These are phyloP conservation scores for Caenorhabditis sinica DNA, from an alignment of 2,888 invertebrate genomes.

Conservation along the genomic window DNA sequence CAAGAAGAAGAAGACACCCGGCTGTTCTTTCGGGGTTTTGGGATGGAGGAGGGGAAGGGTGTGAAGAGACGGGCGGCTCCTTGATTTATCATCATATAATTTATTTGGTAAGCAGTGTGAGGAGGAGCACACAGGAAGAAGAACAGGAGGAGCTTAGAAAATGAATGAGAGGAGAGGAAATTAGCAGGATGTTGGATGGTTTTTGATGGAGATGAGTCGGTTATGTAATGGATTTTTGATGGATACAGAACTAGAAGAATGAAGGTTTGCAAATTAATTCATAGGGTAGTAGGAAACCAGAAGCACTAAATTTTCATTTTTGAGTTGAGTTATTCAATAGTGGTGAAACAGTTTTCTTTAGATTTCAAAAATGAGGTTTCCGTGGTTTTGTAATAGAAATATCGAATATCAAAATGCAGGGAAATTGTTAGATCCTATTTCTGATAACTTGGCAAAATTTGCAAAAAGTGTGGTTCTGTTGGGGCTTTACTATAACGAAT, in stretches of 20 bases:
- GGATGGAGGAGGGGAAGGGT: neutral
- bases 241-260: neutral
- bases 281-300: no score
- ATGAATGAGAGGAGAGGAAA: constrained; percentile 18
- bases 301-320: no score
- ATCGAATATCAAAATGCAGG: no score
- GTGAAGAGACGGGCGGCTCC: constrained; percentile 34
- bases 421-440: no score
- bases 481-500: no score
- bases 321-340: no score
- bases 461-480: no score
- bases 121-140: constrained; percentile 7
- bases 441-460: no score
- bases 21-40: constrained; percentile 58
- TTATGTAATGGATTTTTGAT: neutral
- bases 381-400: no score
- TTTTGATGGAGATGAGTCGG: neutral
- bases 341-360: no score
- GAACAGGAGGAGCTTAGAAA: constrained; percentile 26
- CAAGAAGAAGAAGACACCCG: constrained; percentile 48
- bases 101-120: constrained; percentile 52
- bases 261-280: no score
- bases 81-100: constrained; percentile 68
- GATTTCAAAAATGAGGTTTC: no score
- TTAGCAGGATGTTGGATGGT: constrained; percentile 13